A percentile compares a stretch with the other conserved stretches of the same genome.
These are phyloP conservation scores for Malurus melanocephalus DNA, from an alignment of 2,113 vertebrate genomes.

Conservation along the genomic window DNA sequence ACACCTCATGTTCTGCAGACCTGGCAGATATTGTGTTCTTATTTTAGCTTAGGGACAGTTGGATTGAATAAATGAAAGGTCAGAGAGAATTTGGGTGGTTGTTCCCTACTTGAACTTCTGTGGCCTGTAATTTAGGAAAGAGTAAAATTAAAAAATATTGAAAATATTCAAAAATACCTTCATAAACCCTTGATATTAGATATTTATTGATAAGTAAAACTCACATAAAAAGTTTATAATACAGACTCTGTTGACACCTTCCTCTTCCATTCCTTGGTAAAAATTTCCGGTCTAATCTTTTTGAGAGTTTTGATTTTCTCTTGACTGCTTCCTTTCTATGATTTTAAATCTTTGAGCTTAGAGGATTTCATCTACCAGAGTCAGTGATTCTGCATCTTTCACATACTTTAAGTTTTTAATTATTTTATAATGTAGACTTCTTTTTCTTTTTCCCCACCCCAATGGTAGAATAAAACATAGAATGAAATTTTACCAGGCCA, in stretches of 20 bases:
- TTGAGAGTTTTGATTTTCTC: neutral
- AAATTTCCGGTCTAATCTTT: neutral
- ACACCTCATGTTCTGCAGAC: neutral
- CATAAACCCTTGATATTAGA: neutral
- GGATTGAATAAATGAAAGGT: neutral
- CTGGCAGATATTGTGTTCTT: neutral
- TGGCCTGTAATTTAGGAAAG: neutral
- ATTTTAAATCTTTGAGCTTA: neutral
- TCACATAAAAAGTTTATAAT: neutral
- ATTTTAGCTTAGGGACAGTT: neutral
- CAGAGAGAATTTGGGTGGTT: neutral
- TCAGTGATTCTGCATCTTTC: neutral
- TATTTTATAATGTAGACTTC: neutral
- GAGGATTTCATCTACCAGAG: neutral
- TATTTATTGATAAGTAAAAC: neutral
- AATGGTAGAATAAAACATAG: neutral
- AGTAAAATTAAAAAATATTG: neutral
- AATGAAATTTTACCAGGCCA: neutral
- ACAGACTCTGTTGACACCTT: neutral
- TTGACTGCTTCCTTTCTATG: neutral
- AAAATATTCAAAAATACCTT: neutral
- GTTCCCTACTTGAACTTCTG: neutral
- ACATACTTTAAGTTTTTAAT: neutral
- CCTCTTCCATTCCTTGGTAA: neutral
- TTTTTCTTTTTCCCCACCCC: rapidly evolving